Evolutionary conservation across 2,113 vertebrate genomes (phyloP), one percentile per base, ranked within the genome.

Genomic region (Eleginops maclovinus): DNA sequence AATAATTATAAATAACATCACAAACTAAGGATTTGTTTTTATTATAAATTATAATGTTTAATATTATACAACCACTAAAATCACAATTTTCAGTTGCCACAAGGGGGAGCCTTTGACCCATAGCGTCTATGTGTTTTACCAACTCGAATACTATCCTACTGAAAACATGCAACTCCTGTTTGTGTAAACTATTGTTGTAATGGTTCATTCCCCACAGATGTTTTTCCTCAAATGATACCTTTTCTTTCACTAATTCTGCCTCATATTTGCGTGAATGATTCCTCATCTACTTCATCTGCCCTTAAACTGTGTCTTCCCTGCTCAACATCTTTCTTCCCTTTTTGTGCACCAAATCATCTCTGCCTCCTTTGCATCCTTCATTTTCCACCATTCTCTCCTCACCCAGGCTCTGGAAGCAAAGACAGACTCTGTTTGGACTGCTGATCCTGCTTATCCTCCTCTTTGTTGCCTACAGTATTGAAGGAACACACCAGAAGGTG

Each of bases 401-500:
- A 67, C 16, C 81, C 92, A 97, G 96, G 81, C 93, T 97, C 83
- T 96, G 96, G 95, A 94, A 93, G 84, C 95, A 95, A 63, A 93
- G 95, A 77, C 95, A 92, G 84, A 75, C 93, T 75, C 92, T 96
- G 90, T 81, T 92, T 79, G 94, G 89, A 49, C 77, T 92, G 82
- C 86, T 95, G 86, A 83, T 96, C 89, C 90, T 90, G 47, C 91
- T 98, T 61, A 86, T 91, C 80, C 79, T 93, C 74, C 94, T 96
- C 84, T 91, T 89, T 88, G 88, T 95, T 85, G 86, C 82, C 44
- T 97, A 96, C 93, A 95, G 92, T 91, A 85, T 96, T 85, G 96
- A 97, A 91, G 96, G 96, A 93, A 72, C 92, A 43, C 97, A 98
- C 92, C 96, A 97, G 88, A 93, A 96, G 96, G 96, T 98, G 94